Base-by-base conservation (phyloP, 2,888 invertebrate genomes). In the Phalera bucephala region DNA sequence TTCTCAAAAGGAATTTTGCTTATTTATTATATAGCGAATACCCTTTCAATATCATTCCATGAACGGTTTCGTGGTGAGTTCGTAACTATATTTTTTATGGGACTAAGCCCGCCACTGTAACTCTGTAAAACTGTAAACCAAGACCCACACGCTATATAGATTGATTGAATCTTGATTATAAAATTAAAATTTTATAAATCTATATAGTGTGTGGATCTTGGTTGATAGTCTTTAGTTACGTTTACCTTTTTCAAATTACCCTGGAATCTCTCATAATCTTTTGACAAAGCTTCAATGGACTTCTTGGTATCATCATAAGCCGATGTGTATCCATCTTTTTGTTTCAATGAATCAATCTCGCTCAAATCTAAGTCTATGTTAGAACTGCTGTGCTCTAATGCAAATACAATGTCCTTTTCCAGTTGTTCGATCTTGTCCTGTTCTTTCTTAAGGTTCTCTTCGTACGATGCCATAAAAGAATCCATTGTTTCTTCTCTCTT, bases 401-500 rank as follows among this genome's bases (percentile, higher is more conserved):
- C 80, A 17, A 91, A 91, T 2, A 94, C 92, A 26, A 95, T 91
- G 35, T 91, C 91, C 37, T 86, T 85, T 65, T 95, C 94, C 9
- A 94, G 62, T 36, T 91, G 91, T 1, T 80, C 77, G 4, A 94
- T 90, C 59, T 92, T 93, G 7, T 92, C 91, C 45, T 91, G 76
- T 74, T 95, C 95, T 23, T 91, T 91, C 4, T 82, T 85, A 44
- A 93, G 91, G 41, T 86, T 92, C 19, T 91, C 90, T 50, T 93
- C 93, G 62, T 93, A 94, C 0, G 91, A 88, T 0, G 91, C 80
- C 80, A 95, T 90, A 62, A 96, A 96, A 10, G 91, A 85, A 55
- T 96, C 95, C 92, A 96, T 96, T 0, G 94, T 93, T 74, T 95
- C 94, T 70, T 96, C 96, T 32, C 95, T 90, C 57, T 94, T 94